Conservation (phyloP, 2,113 vertebrate species). For the Odontophorus gujanensis region DNA sequence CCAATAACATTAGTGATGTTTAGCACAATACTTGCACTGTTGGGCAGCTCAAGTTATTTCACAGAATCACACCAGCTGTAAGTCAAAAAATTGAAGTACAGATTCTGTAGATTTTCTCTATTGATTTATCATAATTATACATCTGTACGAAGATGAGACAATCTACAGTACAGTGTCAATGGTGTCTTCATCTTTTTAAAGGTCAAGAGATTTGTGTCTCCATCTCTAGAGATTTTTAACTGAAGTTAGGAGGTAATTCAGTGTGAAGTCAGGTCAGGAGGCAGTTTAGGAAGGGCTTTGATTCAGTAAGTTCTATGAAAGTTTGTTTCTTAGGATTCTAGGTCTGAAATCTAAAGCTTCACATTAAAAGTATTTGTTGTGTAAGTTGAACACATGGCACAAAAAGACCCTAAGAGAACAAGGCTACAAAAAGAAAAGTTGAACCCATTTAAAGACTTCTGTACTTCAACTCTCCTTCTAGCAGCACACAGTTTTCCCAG, state of each 20-base stretch:
- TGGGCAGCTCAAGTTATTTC: background rate
- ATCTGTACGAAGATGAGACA: background rate
- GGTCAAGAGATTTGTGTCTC: background rate
- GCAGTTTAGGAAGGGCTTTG: background rate
- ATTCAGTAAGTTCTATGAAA: background rate
- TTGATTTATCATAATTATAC: background rate
- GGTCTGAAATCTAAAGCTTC: slow-evolving; percentile 18
- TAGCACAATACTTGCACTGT: background rate
- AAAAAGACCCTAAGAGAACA: background rate
- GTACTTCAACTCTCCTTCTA: slow-evolving; percentile 15
- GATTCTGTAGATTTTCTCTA: slow-evolving; percentile 1
- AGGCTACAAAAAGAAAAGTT: background rate
- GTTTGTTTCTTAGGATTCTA: background rate
- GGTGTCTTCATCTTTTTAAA: slow-evolving; percentile 31
- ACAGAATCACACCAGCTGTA: background rate
- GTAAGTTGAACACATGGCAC: background rate
- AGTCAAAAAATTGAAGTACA: slow-evolving; percentile 10
- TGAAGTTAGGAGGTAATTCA: too few relatives aligned
- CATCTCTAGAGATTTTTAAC: background rate
- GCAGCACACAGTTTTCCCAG: background rate
- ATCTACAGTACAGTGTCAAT: background rate
- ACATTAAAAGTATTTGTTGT: slow-evolving; percentile 2
- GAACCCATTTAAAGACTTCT: background rate
- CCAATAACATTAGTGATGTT: background rate
- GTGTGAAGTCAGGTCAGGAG: background rate